Base-by-base conservation (phyloP, 2,888 invertebrate genomes). In the Ectropis crepuscularia region DNA sequence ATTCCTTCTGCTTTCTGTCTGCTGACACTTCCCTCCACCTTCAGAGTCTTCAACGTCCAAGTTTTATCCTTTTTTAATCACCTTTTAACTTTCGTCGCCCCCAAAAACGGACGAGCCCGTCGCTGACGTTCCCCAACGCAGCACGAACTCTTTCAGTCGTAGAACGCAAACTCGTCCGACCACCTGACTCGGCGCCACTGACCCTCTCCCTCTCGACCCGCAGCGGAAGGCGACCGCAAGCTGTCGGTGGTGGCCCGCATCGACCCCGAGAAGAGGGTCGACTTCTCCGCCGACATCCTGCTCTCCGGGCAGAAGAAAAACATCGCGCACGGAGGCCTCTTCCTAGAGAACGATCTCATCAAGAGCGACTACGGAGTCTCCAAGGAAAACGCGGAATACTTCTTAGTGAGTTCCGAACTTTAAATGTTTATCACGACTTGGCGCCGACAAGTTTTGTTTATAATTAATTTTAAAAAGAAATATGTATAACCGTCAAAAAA, bases 281-380 rank as follows among this genome's bases (percentile, higher is more conserved):
- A 95, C 75, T 75, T 95, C 65, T 93, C 94, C 51, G 94, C 94
- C 0, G 94, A 95, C 71, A 80, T 91, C 63, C 71, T 92, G 41
- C 88, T 94, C 5, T 90, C 92, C 0, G 93, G 94, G 0, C 87
- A 91, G 11, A 94, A 94, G 82, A 93, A 94, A 75, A 93, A 94
- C 74, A 87, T 96, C 28, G 86, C 92, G 67, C 92, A 94, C 67
- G 93, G 93, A 6, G 92, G 94, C 8, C 76, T 96, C 43, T 94
- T 94, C 81, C 81, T 96, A 0, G 94, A 96, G 43, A 90, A 94
- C 65, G 94, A 95, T 78, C 94, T 95, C 80, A 81, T 96, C 49
- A 95, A 96, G 83, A 94, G 94, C 11, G 94, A 95, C 57, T 94
- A 95, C 66, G 93, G 90, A 6, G 85, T 94, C 62, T 94, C 94